A percentile compares a stretch with the other conserved stretches of the same genome.
Conservation (phyloP, 2,113 vertebrate genomes). For the Sander vitreus region DNA sequence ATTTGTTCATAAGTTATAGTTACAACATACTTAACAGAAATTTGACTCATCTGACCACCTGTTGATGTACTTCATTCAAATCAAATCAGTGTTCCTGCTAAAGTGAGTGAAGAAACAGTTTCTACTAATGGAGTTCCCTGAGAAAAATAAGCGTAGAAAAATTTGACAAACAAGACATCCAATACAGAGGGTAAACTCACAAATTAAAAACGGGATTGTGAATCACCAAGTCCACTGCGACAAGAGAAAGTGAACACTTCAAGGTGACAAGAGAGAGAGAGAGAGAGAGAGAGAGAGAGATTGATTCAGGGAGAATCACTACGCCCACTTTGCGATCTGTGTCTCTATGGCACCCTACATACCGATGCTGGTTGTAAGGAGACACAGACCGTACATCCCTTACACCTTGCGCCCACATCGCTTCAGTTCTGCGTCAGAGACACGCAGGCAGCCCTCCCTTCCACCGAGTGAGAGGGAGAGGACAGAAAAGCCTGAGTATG, state of each 20-base stretch:
- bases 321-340: constrained; percentile 82
- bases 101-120: constrained; percentile 9
- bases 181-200: constrained; percentile 7
- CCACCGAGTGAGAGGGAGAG: constrained; percentile 41
- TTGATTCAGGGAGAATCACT: constrained; percentile 73
- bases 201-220: constrained; percentile 32
- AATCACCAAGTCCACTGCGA: constrained; percentile 36
- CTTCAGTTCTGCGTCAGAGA: constrained; percentile 81
- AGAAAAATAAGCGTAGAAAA: constrained; percentile 4
- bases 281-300: constrained; percentile 10
- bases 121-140: background rate
- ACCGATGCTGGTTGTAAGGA: constrained; percentile 59
- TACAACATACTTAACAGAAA: background rate
- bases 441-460: constrained; percentile 73
- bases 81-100: constrained; percentile 20
- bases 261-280: constrained; percentile 43
- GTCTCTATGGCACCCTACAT: constrained; percentile 71
- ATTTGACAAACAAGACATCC: background rate
- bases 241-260: constrained; percentile 20
- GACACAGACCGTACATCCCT: constrained; percentile 66
- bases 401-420: constrained; percentile 76
- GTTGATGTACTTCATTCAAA: constrained; percentile 1
- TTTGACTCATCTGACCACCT: constrained; percentile 18
- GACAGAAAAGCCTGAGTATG: constrained; percentile 62
- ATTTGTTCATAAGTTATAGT: background rate